These are phyloP conservation scores for Nerophis lumbriciformis DNA, from an alignment of 2,113 vertebrate genomes.

Conservation along the genomic window DNA sequence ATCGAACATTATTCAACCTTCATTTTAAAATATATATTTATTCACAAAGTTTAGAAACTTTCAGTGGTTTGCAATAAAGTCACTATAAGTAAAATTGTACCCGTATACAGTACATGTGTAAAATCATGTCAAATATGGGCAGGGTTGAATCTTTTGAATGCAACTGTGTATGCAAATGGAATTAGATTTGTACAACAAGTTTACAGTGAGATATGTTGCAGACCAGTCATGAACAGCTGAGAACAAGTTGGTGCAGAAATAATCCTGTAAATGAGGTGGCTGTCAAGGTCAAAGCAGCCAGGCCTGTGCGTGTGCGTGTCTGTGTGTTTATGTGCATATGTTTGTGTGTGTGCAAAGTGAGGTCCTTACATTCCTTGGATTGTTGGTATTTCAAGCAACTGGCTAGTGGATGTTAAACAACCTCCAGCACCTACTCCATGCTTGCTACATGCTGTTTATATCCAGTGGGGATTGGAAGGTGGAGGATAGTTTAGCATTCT, in stretches of 20 bases:
- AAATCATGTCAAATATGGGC: too few species aligned
- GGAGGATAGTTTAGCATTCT: background rate
- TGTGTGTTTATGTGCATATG: constrained; percentile 9
- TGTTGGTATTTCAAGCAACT: constrained; percentile 39
- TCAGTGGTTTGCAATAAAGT: too few species aligned
- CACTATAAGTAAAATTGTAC: too few species aligned
- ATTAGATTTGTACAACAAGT: too few species aligned
- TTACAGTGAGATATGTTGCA: too few species aligned
- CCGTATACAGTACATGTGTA: background rate
- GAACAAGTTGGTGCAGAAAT: constrained; percentile 25
- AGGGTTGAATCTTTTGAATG: too few species aligned
- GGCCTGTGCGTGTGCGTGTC: constrained; percentile 27
- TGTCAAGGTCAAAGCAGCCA: constrained; percentile 41
- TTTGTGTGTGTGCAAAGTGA: constrained; percentile 34
- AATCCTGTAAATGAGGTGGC: constrained; percentile 19
- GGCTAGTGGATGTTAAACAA: constrained; percentile 36
- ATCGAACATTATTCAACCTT: too few species aligned
- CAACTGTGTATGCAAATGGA: too few species aligned
- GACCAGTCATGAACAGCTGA: constrained; percentile 35
- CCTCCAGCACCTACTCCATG: constrained; percentile 34
- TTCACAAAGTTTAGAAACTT: too few species aligned
- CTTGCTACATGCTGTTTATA: constrained; percentile 10
- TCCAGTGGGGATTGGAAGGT: background rate
- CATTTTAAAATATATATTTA: too few species aligned
- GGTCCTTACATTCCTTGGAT: constrained; percentile 41